A percentile compares a stretch with the other conserved stretches of the same genome.
Conservation (phyloP, 2,113 vertebrate species). For the Saimiri boliviensis region DNA sequence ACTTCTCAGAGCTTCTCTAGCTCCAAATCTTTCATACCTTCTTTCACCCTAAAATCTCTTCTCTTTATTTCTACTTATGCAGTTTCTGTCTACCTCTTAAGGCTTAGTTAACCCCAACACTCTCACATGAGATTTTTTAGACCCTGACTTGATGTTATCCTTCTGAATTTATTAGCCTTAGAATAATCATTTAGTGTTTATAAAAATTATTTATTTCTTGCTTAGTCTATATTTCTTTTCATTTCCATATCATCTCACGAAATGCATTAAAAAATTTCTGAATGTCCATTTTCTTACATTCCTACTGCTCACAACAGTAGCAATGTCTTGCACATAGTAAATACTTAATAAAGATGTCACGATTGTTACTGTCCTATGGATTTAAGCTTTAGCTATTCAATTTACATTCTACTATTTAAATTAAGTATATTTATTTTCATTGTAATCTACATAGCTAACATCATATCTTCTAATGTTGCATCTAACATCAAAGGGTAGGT, state of each 20-base stretch:
- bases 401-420: neutral
- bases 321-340: neutral
- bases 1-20: neutral
- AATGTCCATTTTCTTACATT: neutral
- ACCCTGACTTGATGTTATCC: neutral
- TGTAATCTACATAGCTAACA: neutral
- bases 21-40: neutral
- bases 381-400: neutral
- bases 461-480: neutral
- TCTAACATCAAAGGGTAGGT: neutral
- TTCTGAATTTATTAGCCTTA: neutral
- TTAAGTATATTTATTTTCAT: neutral
- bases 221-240: neutral
- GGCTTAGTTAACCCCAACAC: neutral
- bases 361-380: neutral
- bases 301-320: neutral
- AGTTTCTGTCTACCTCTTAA: neutral
- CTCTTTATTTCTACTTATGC: neutral
- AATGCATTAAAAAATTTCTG: slow-evolving; percentile 37
- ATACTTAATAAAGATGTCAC: slow-evolving; percentile 26
- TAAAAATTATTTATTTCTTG: slow-evolving; percentile 27
- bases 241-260: neutral
- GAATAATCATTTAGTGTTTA: neutral
- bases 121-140: neutral
- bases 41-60: neutral